Percentiles rank a stretch among this genome's conserved stretches.
These are phyloP conservation scores for Drosophila tropicalis DNA, from an alignment of 1,140 invertebrate genomes.

Conservation along the genomic window DNA sequence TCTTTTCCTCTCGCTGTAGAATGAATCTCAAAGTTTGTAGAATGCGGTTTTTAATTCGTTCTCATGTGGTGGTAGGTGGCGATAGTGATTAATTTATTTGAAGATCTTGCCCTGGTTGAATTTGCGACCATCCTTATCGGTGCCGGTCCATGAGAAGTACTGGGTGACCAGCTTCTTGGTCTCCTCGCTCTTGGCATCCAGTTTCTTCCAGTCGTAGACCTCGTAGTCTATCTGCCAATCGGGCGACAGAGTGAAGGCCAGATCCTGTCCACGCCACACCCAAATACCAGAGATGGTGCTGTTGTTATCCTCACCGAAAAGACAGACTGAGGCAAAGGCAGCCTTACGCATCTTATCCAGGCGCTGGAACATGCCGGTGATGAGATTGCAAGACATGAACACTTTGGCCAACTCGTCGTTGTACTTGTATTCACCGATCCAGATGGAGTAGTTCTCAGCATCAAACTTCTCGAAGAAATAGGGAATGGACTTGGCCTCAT, in stretches of 20 bases:
- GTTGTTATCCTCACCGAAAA: slow-evolving; percentile 97
- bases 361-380: slow-evolving; percentile 98
- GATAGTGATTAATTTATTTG: slow-evolving; percentile 89
- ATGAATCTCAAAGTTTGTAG: slow-evolving; percentile 55
- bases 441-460: slow-evolving; percentile 97
- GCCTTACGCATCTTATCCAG: slow-evolving; percentile 99
- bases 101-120: slow-evolving; percentile 99
- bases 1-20: slow-evolving; percentile 37
- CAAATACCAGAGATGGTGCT: slow-evolving; percentile 98
- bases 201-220: slow-evolving; percentile 97
- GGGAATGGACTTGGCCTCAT: slow-evolving; percentile 95
- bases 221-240: slow-evolving; percentile 99
- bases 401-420: slow-evolving; percentile 95
- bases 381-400: slow-evolving; percentile 98
- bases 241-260: slow-evolving; percentile 93
- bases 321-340: slow-evolving; percentile 95
- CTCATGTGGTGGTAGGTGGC: too few species aligned
- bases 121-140: slow-evolving; percentile 93
- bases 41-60: slow-evolving; percentile 6
- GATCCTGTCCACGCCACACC: slow-evolving; percentile 97
- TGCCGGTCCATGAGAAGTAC: slow-evolving; percentile 96
- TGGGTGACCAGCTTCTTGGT: slow-evolving; percentile 96
- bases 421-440: slow-evolving; percentile 99
- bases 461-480: slow-evolving; percentile 99
- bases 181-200: slow-evolving; percentile 91